Evolutionary conservation across 2,113 vertebrate species (phyloP).

Genomic region (Tetrao urogallus): DNA sequence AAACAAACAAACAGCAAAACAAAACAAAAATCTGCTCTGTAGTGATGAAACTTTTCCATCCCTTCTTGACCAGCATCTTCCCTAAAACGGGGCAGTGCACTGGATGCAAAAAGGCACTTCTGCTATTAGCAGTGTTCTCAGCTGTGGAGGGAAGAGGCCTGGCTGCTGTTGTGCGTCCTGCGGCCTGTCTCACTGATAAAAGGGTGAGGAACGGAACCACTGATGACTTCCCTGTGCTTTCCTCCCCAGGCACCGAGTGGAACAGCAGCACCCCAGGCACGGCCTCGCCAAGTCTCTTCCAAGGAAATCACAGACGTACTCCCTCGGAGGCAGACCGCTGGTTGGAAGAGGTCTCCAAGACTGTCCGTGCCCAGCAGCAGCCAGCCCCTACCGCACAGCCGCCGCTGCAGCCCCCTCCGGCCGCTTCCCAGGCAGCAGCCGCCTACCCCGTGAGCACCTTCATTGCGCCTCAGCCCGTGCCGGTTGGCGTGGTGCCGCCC

Average conservation of each 20-base stretch:
- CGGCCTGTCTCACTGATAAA: not conserved
- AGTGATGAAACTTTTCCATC: not conserved
- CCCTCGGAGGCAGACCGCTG: conserved; percentile 97
- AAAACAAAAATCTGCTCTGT: not conserved
- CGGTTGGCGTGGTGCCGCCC: conserved; percentile 85
- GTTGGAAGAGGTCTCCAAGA: conserved; percentile 97
- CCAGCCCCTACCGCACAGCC: conserved; percentile 73
- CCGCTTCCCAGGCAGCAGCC: conserved; percentile 75
- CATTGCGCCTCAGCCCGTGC: conserved; percentile 80
- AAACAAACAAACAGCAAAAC: not conserved
- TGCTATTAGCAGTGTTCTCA: not conserved
- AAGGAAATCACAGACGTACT: conserved; percentile 88
- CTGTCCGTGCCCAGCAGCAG: conserved; percentile 83
- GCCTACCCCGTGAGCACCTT: conserved; percentile 82
- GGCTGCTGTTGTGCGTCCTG: not conserved
- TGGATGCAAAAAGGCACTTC: not conserved
- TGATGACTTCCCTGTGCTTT: not conserved
- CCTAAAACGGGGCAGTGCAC: not conserved
- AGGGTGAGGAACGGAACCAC: not conserved
- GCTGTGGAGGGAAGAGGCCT: not conserved
- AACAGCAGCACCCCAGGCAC: conserved; percentile 69
- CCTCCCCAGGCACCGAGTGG: conserved; percentile 79
- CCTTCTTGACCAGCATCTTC: not conserved
- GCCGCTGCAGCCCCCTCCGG: conserved; percentile 73
- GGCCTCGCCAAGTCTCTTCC: conserved; percentile 71